These are phyloP conservation scores for Drosophila niveifrons DNA, from an alignment of 2,888 invertebrate genomes.

Conservation along the genomic window DNA sequence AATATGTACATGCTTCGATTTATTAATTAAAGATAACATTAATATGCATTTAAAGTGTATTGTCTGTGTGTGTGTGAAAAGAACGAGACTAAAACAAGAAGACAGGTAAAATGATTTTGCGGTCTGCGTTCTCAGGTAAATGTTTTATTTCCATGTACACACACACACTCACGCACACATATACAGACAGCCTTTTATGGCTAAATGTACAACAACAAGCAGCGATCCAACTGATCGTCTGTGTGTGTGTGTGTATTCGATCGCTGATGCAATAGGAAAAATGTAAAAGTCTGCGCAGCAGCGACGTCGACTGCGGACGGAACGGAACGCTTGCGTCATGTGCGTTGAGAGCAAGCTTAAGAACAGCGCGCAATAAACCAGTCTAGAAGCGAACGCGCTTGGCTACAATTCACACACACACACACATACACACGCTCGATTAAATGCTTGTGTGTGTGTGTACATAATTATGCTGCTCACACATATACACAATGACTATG, in stretches of 20 bases:
- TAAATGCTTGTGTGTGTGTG: slow-evolving; percentile 26
- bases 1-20: slow-evolving; percentile 33
- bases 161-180: slow-evolving; percentile 15
- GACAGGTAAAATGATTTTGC: slow-evolving; percentile 44
- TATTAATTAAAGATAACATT: slow-evolving; percentile 32
- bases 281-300: slow-evolving; percentile 73
- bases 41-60: slow-evolving; percentile 2
- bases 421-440: slow-evolving; percentile 21
- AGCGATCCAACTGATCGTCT: slow-evolving; percentile 19
- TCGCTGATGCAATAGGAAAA: slow-evolving; percentile 73
- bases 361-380: slow-evolving; percentile 66
- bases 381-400: slow-evolving; percentile 71
- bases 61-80: slow-evolving; percentile 9
- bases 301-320: slow-evolving; percentile 27
- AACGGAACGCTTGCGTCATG: slow-evolving; percentile 73
- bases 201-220: slow-evolving; percentile 42
- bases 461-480: slow-evolving; percentile 53
- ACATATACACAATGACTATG: slow-evolving; percentile 5
- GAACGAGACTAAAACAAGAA: slow-evolving; percentile 22
- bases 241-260: neutral
- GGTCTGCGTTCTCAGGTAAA: slow-evolving; percentile 41
- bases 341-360: slow-evolving; percentile 64
- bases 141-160: slow-evolving; percentile 38
- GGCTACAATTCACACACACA: slow-evolving; percentile 46
- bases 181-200: slow-evolving; percentile 49